Evolutionary conservation across 2,113 vertebrate species (phyloP).

Genomic region (Corvus cornix): DNA sequence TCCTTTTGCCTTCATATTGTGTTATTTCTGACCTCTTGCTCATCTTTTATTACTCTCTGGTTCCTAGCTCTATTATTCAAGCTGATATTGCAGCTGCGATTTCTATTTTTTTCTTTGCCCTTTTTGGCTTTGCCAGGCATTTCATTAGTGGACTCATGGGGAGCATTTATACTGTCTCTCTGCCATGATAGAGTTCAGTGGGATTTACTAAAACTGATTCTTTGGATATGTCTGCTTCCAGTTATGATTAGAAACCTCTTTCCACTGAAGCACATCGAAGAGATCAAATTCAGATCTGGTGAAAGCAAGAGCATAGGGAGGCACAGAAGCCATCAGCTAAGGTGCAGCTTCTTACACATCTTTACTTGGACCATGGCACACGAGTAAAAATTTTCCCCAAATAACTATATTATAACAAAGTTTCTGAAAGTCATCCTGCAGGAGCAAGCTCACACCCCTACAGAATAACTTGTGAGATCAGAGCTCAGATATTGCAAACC

Average conservation of each 20-base stretch:
- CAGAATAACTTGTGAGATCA: not conserved
- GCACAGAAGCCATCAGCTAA: not conserved
- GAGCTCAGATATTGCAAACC: not conserved
- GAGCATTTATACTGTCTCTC: slow-evolving; percentile 50
- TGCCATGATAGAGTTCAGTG: slow-evolving; percentile 39
- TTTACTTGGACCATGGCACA: not conserved
- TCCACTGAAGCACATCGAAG: not conserved
- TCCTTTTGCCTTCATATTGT: slow-evolving; percentile 40
- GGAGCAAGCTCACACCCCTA: not conserved
- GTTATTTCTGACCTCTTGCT: slow-evolving; percentile 66
- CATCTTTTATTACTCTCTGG: slow-evolving; percentile 42
- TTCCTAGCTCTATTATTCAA: slow-evolving; percentile 61
- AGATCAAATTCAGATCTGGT: not conserved
- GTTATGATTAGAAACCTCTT: slow-evolving; percentile 38
- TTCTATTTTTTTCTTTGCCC: slow-evolving; percentile 70
- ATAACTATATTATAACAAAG: not conserved
- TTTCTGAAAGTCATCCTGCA: not conserved
- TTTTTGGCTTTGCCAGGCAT: slow-evolving; percentile 68
- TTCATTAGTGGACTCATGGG: slow-evolving; percentile 58
- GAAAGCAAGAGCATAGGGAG: not conserved
- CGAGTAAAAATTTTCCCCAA: not conserved
- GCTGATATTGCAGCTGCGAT: slow-evolving; percentile 68
- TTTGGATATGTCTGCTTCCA: slow-evolving; percentile 51
- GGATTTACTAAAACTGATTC: slow-evolving; percentile 60
- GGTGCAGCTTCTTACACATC: not conserved